These are phyloP conservation scores for Melangyna quadrimaculata DNA, from an alignment of 2,888 invertebrate species.

Conservation along the genomic window DNA sequence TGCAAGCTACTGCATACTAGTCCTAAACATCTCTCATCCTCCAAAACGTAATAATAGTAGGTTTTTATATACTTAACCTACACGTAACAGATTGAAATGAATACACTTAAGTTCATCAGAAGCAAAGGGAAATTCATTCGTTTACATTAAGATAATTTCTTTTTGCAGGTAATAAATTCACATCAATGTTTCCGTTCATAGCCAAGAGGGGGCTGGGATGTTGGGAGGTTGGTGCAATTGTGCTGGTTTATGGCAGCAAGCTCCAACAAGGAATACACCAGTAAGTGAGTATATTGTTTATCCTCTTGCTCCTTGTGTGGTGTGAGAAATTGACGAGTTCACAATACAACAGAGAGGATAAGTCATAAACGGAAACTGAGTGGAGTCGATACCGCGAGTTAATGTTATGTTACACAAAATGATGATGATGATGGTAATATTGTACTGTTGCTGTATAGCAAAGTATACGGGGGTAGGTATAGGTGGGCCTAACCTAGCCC, in stretches of 20 bases:
- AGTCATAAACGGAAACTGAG: slow-evolving; percentile 61
- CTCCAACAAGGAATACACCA: slow-evolving; percentile 2
- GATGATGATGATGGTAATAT: slow-evolving; percentile 27
- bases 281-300: background rate
- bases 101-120: slow-evolving; percentile 52
- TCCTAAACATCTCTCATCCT: background rate
- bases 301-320: slow-evolving; percentile 18
- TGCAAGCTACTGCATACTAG: background rate
- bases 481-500: slow-evolving; percentile 10
- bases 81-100: slow-evolving; percentile 9
- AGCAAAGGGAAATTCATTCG: slow-evolving; percentile 69
- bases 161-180: slow-evolving; percentile 71
- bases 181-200: slow-evolving; percentile 69
- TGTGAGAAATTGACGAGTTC: slow-evolving; percentile 64
- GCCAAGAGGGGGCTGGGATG: slow-evolving; percentile 21
- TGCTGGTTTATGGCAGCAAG: slow-evolving; percentile 43
- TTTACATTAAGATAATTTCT: slow-evolving; percentile 71
- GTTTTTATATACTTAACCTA: background rate
- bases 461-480: background rate
- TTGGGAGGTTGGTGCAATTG: background rate
- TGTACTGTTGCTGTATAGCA: background rate
- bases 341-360: slow-evolving; percentile 60
- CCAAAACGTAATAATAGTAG: too few species aligned
- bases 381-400: slow-evolving; percentile 59
- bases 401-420: slow-evolving; percentile 64